phyloP scores from a whole-genome alignment of 2,888 invertebrate genomes.

The Bombylius major region DNA sequence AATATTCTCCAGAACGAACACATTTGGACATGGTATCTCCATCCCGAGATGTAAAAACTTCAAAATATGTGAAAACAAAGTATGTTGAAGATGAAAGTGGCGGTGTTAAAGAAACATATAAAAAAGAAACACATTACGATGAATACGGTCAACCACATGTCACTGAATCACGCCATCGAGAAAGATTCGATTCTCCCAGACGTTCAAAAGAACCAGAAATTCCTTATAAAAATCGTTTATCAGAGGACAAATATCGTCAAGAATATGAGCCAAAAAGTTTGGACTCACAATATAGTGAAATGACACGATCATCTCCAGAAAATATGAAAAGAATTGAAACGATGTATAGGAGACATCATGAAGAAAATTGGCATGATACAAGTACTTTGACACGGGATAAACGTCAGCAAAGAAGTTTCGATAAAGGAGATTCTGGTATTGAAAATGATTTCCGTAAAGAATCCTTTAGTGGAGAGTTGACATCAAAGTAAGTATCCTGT shows the following conservation, averaged over 20 bases:
- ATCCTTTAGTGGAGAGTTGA: constrained; percentile 45
- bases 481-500: constrained; percentile 25
- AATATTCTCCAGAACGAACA: constrained; percentile 27
- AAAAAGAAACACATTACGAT: constrained; percentile 36
- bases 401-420: constrained; percentile 37
- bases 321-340: constrained; percentile 24
- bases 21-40: constrained; percentile 23
- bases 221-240: not conserved
- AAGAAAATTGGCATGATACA: constrained; percentile 50
- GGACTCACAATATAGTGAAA: constrained; percentile 48
- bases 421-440: constrained; percentile 60
- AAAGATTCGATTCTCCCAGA: constrained; percentile 28
- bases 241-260: constrained; percentile 25
- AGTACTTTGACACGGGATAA: constrained; percentile 41
- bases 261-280: constrained; percentile 56
- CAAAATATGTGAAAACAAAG: constrained; percentile 31
- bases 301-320: constrained; percentile 45
- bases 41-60: constrained; percentile 21
- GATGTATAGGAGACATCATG: constrained; percentile 29
- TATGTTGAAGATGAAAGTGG: constrained; percentile 38
- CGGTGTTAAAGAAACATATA: constrained; percentile 40
- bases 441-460: constrained; percentile 69
- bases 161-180: constrained; percentile 35
- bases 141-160: constrained; percentile 33
- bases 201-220: not conserved